Conservation (phyloP, 2,797 vertebrate genomes). For the Urophycis tenuis region DNA sequence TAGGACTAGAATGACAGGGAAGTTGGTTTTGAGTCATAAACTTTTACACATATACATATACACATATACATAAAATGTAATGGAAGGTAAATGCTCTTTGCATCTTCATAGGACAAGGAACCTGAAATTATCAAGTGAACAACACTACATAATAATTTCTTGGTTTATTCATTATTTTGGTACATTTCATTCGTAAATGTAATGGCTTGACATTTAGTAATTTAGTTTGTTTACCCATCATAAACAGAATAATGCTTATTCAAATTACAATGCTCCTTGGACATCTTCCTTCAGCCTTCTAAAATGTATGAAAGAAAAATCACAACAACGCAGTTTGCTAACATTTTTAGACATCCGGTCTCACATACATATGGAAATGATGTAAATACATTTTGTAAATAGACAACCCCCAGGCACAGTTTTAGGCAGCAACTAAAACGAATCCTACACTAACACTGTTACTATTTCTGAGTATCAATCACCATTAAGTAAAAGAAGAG, state of each 20-base stretch:
- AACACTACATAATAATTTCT: not conserved
- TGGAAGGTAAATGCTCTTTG: too few species aligned
- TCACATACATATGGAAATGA: not conserved
- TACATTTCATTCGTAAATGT: slow-evolving; percentile 1
- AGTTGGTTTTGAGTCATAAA: not conserved
- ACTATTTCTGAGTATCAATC: not conserved
- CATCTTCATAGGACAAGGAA: not conserved
- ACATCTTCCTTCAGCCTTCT: not conserved
- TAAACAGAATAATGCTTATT: not conserved
- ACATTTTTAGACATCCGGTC: not conserved
- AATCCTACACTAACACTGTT: slow-evolving; percentile 4
- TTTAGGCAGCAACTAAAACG: slow-evolving; percentile 1
- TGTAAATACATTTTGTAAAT: not conserved
- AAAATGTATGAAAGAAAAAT: not conserved
- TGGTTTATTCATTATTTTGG: slow-evolving; percentile 1
- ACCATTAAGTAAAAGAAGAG: not conserved
- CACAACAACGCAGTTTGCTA: slow-evolving; percentile 1
- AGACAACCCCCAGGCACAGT: not conserved
- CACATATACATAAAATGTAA: not conserved
- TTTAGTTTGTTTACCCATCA: not conserved
- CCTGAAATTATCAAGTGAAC: not conserved
- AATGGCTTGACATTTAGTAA: slow-evolving; percentile 2
- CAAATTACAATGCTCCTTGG: not conserved
- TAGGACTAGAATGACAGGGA: not conserved
- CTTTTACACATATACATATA: too few species aligned